Evolutionary conservation across 2,888 invertebrate species (phyloP).

Genomic region (Brachynemurus nebulosus): DNA sequence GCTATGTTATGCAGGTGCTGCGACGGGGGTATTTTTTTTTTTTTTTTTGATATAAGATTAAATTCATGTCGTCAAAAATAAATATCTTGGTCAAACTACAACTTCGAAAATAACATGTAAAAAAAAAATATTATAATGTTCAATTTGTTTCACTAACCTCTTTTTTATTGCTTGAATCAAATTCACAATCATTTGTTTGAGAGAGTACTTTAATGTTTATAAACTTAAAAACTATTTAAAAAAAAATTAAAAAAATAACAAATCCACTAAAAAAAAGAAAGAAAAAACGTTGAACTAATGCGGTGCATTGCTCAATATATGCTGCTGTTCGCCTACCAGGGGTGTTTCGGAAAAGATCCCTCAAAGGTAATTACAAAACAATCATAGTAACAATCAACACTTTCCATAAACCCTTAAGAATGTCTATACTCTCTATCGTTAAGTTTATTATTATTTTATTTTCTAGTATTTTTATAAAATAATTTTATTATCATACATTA

Average conservation of each 20-base stretch:
- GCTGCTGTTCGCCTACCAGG: constrained; percentile 49
- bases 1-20: no score
- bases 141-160: no score
- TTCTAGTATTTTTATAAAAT: constrained; percentile 5
- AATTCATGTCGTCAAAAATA: no score
- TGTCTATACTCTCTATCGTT: constrained; percentile 7
- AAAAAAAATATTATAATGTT: no score
- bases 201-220: neutral
- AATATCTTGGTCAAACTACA: no score
- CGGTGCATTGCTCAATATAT: constrained; percentile 33
- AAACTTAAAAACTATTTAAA: neutral
- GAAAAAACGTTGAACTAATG: constrained; percentile 25
- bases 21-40: no score
- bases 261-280: neutral
- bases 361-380: constrained; percentile 72
- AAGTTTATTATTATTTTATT: no score
- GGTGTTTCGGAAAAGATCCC: constrained; percentile 94
- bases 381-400: constrained; percentile 9
- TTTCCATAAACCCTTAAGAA: constrained; percentile 10
- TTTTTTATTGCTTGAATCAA: neutral
- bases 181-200: constrained; percentile 1
- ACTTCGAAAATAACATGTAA: no score
- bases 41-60: no score
- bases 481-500: constrained; percentile 7
- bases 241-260: neutral